Base-by-base conservation (phyloP, 2,888 invertebrate genomes). In the Acleris emargana region DNA sequence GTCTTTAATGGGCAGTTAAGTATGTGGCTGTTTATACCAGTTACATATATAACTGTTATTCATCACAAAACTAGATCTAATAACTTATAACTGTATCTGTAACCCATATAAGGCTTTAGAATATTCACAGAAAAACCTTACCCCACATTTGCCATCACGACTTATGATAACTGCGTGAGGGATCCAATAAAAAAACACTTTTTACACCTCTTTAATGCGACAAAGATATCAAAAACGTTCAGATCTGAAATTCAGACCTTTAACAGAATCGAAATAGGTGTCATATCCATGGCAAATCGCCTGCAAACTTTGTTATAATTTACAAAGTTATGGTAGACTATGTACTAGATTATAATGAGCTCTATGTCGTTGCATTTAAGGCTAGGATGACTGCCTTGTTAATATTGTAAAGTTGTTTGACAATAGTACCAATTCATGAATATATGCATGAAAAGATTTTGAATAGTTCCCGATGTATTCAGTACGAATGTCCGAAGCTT, bases 341-440 rank as follows among this genome's bases (percentile, higher is more conserved):
- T 3, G 2, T 45, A n/a, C 51, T 16, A 18, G 11, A 22, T 5
- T 25, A 57, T n/a, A 17, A 17, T 38, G 17, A 42, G 13, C 25
- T 22, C 1, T 57, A 38, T 61, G 25, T 3, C 5, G 3, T 22
- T 16, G 18, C 1, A 0, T 1, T 1, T 45, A 47, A 6, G 60
- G 17, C 32, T 28, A 25, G 16, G 6, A 18, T 3, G n/a, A 32
- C 16, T 51, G 50, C 3, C 13, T 43, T 51, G 5, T 28, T 57
- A 50, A 54, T 1, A 47, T 63, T 51, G 67, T 43, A n/a, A 9
- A 17, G 52, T 66, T 60, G 68, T 72, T 71, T 72, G 73, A 74
- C 73, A 73, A 72, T 72, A 67, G 74, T 62, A 68, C 64, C 71
- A 68, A 71, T 73, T 72, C 73, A 75, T 75, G 72, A 72, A 75